phyloP scores from a whole-genome alignment of 2,113 vertebrate genomes.

The Lepus timidus region DNA sequence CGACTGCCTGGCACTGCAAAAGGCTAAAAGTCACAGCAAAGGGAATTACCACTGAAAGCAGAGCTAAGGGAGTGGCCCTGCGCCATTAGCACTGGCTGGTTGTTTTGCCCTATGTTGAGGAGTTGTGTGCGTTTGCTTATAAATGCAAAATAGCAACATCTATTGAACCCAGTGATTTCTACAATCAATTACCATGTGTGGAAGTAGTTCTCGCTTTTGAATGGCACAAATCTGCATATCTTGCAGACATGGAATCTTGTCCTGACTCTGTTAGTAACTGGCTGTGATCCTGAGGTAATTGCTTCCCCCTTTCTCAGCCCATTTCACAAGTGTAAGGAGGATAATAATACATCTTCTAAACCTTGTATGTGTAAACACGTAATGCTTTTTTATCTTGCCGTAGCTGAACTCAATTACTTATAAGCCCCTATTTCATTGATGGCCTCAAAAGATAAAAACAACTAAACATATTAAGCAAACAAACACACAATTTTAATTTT shows the following conservation, averaged over 20 bases:
- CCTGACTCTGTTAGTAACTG: background rate
- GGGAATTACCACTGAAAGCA: background rate
- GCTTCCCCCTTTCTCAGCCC: background rate
- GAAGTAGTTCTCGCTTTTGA: slow-evolving; percentile 10
- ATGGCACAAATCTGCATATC: background rate
- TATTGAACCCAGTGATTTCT: background rate
- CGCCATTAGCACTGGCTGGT: background rate
- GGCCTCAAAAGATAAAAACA: background rate
- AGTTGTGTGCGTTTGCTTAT: background rate
- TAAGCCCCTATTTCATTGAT: background rate
- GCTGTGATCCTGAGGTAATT: background rate
- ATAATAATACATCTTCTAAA: background rate
- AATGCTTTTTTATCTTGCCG: background rate
- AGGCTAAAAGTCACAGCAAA: slow-evolving; percentile 50
- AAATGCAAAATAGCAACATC: background rate
- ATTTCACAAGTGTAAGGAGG: background rate
- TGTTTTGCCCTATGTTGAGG: background rate
- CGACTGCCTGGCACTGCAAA: slow-evolving; percentile 61
- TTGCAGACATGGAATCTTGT: background rate
- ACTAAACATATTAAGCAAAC: background rate
- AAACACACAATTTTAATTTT: background rate
- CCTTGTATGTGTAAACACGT: background rate
- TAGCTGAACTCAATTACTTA: background rate
- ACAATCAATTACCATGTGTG: background rate
- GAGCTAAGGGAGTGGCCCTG: background rate